Percentiles rank a stretch among this genome's conserved stretches.
These are phyloP conservation scores for Macrotrachela quadricornifera DNA, from an alignment of 1,140 invertebrate genomes.

Conservation along the genomic window DNA sequence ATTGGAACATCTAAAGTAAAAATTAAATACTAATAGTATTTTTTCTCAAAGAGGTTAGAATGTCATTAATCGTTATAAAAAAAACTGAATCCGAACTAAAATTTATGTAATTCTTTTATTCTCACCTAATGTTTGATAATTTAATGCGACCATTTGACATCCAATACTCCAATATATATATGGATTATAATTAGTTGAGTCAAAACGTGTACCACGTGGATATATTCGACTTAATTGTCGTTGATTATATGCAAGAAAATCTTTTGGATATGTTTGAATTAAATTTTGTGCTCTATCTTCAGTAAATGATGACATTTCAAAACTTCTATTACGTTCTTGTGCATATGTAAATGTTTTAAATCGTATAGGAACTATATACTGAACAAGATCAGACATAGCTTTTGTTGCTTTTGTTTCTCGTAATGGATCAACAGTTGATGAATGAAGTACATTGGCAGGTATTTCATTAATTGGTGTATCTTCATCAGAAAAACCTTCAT, in stretches of 20 bases:
- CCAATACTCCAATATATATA: slow-evolving; percentile 37
- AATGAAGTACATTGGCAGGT: too few species aligned
- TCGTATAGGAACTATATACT: slow-evolving; percentile 88
- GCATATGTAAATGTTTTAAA: slow-evolving; percentile 80
- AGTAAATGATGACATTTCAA: slow-evolving; percentile 94
- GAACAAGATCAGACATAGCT: slow-evolving; percentile 84
- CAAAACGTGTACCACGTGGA: slow-evolving; percentile 86
- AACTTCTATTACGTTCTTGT: slow-evolving; percentile 65
- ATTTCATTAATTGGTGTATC: too few species aligned
- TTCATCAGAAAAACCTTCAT: not conserved
- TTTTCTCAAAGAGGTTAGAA: not conserved
- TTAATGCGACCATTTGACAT: slow-evolving; percentile 30
- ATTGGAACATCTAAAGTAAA: slow-evolving; percentile 59
- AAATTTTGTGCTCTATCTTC: slow-evolving; percentile 83
- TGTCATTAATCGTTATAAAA: too few species aligned
- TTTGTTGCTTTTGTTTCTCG: slow-evolving; percentile 78
- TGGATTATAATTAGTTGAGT: slow-evolving; percentile 98
- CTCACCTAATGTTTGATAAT: slow-evolving; percentile 29
- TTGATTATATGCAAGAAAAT: slow-evolving; percentile 87
- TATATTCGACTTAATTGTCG: slow-evolving; percentile 71
- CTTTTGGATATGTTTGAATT: slow-evolving; percentile 73
- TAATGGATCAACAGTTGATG: too few species aligned
- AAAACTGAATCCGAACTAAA: too few species aligned
- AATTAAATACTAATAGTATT: not conserved
- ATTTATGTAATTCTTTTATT: too few species aligned